Conservation (phyloP, 2,113 vertebrate genomes). For the Ictidomys tridecemlineatus region DNA sequence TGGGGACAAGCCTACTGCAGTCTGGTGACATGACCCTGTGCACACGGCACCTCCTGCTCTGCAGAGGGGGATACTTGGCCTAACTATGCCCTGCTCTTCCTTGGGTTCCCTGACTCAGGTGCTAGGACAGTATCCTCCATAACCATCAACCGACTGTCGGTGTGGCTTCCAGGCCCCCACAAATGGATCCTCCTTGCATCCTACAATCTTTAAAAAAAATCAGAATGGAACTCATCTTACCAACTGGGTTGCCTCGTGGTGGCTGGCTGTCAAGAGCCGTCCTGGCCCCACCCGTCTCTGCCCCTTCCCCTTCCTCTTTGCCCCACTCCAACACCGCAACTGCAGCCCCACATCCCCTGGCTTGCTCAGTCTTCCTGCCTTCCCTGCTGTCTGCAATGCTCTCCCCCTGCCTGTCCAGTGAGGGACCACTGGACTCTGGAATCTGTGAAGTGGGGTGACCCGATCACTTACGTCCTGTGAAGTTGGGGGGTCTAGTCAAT, state of each 20-base stretch:
- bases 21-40: not conserved
- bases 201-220: not conserved
- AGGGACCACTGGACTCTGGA: not conserved
- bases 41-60: no score
- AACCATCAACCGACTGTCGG: not conserved
- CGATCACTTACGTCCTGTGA: not conserved
- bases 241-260: no score
- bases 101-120: not conserved
- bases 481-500: not conserved
- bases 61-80: not conserved
- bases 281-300: not conserved
- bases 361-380: not conserved
- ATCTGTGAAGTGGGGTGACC: not conserved
- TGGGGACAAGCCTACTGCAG: not conserved
- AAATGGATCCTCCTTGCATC: not conserved
- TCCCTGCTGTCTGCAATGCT: not conserved
- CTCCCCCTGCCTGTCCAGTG: not conserved
- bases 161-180: not conserved
- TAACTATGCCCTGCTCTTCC: not conserved
- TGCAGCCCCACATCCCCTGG: not conserved
- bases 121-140: not conserved
- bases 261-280: not conserved
- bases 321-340: no score
- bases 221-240: not conserved
- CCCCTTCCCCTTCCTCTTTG: no score